These are phyloP conservation scores for Microctenopoma steveboyesi DNA, from an alignment of 2,797 vertebrate species.

Conservation along the genomic window DNA sequence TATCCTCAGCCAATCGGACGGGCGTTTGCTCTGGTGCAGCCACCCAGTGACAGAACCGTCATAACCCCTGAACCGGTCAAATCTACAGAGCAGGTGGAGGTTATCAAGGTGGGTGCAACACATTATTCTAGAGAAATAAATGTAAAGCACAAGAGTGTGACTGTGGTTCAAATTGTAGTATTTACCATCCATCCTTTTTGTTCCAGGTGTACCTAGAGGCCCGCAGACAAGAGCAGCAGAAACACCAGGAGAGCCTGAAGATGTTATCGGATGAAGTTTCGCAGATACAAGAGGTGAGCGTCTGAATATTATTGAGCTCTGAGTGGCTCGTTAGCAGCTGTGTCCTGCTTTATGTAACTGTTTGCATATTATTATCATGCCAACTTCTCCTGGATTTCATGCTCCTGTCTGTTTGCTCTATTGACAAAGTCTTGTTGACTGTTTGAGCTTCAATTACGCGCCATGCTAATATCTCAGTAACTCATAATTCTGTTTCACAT, in stretches of 20 bases:
- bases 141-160: background rate
- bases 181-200: slow-evolving; percentile 2
- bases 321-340: background rate
- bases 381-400: slow-evolving; percentile 16
- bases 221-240: slow-evolving; percentile 82
- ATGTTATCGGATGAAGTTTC: slow-evolving; percentile 92
- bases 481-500: slow-evolving; percentile 28
- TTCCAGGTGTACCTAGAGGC: slow-evolving; percentile 91
- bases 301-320: background rate
- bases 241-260: slow-evolving; percentile 86
- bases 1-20: slow-evolving; percentile 86
- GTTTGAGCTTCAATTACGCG: background rate
- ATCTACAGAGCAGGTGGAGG: slow-evolving; percentile 87
- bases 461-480: background rate
- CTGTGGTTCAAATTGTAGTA: background rate
- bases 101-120: slow-evolving; percentile 88
- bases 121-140: background rate
- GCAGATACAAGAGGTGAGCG: slow-evolving; percentile 91
- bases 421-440: background rate
- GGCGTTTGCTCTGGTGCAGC: slow-evolving; percentile 88
- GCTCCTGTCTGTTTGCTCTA: background rate
- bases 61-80: slow-evolving; percentile 87
- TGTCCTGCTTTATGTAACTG: slow-evolving; percentile 6
- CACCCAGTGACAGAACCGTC: slow-evolving; percentile 71
- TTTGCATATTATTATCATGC: slow-evolving; percentile 31